These are phyloP conservation scores for Spodoptera litura DNA, from an alignment of 1,140 invertebrate genomes.

Conservation along the genomic window DNA sequence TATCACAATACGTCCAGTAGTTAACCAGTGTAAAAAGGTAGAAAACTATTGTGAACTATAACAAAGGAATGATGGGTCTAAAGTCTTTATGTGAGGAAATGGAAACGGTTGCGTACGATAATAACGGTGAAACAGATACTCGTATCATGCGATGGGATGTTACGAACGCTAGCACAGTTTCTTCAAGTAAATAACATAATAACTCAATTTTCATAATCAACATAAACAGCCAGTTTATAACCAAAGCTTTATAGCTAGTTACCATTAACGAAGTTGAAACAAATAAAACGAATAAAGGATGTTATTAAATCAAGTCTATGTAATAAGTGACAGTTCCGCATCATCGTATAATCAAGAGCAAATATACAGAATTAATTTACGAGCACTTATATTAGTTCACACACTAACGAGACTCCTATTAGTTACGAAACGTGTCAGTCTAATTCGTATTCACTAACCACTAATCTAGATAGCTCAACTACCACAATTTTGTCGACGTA, in stretches of 20 bases:
- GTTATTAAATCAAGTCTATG: slow-evolving; percentile 14
- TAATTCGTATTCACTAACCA: slow-evolving; percentile 19
- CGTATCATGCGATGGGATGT: slow-evolving; percentile 37
- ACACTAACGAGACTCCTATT: slow-evolving; percentile 22
- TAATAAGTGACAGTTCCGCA: slow-evolving; percentile 18
- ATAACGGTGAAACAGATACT: slow-evolving; percentile 56
- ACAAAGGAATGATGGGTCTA: slow-evolving; percentile 73
- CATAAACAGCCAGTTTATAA: too few species aligned
- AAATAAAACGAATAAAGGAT: slow-evolving; percentile 4
- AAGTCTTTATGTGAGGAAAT: slow-evolving; percentile 68
- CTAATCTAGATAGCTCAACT: slow-evolving; percentile 31
- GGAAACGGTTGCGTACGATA: slow-evolving; percentile 54
- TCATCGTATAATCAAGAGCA: slow-evolving; percentile 25
- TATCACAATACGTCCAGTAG: slow-evolving; percentile 41
- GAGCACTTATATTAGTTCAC: slow-evolving; percentile 11
- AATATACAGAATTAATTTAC: slow-evolving; percentile 35
- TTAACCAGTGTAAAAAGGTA: slow-evolving; percentile 53
- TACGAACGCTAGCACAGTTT: slow-evolving; percentile 12
- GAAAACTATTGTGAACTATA: slow-evolving; percentile 63
- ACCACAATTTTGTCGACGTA: slow-evolving; percentile 40
- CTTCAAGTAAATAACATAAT: background rate
- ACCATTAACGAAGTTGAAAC: background rate
- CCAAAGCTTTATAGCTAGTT: background rate
- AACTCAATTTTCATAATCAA: background rate
- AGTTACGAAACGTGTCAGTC: slow-evolving; percentile 35